Conservation (phyloP, 64 coral and sea anemone genomes). For the Stylophora pistillata region DNA sequence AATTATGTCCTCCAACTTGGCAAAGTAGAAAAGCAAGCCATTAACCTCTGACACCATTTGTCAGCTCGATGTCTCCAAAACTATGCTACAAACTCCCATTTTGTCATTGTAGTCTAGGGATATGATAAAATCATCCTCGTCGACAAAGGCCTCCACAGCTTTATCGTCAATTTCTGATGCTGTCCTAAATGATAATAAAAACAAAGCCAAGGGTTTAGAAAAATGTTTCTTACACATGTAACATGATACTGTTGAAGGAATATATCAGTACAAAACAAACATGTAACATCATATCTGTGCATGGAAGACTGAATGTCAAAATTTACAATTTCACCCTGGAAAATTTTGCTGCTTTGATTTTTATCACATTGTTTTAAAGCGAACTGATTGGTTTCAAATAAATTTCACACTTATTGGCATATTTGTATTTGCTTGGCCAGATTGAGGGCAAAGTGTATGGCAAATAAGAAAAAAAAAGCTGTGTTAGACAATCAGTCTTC, state of each 20-base stretch:
- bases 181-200: constrained; percentile 43
- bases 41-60: background rate
- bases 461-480: too few species aligned
- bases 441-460: background rate
- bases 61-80: constrained; percentile 27
- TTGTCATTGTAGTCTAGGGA: constrained; percentile 44
- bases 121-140: constrained; percentile 60
- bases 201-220: background rate
- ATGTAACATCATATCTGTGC: background rate
- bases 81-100: constrained; percentile 36
- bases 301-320: background rate
- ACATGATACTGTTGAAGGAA: background rate
- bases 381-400: too few species aligned
- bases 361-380: background rate
- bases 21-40: background rate
- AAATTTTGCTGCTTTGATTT: background rate
- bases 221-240: background rate
- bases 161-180: constrained; percentile 54
- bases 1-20: background rate
- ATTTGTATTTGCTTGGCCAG: too few species aligned
- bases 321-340: background rate
- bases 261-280: background rate
- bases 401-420: too few species aligned
- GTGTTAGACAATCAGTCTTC: constrained; percentile 9
- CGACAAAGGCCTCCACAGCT: constrained; percentile 42